Evolutionary conservation across 2,113 vertebrate genomes (phyloP).

Genomic region (Casuarius casuarius): DNA sequence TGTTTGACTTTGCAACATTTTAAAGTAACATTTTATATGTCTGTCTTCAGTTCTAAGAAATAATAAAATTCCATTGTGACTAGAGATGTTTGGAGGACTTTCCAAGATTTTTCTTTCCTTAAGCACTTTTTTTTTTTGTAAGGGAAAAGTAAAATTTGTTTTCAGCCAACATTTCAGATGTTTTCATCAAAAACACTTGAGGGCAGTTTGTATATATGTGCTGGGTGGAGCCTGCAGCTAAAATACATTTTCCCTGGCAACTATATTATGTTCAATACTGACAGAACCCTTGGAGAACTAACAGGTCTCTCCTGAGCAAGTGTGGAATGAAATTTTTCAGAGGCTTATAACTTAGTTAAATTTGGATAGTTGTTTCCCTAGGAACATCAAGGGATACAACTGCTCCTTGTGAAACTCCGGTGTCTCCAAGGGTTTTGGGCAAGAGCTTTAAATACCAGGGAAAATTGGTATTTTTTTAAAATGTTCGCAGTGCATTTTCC

Average conservation of each 20-base stretch:
- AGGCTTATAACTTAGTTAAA: slow-evolving; percentile 13
- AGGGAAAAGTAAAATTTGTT: neutral
- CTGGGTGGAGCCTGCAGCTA: neutral
- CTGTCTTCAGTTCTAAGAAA: neutral
- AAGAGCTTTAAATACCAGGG: slow-evolving; percentile 36
- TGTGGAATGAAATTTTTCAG: neutral
- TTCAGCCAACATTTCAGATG: neutral
- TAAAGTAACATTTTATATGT: neutral
- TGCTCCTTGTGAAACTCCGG: neutral
- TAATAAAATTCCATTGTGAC: neutral
- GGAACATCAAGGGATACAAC: slow-evolving; percentile 27
- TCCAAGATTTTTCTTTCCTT: neutral
- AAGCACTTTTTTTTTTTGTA: neutral
- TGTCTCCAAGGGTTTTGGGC: neutral
- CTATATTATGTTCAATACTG: neutral
- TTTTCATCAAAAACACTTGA: neutral
- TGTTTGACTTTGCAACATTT: neutral
- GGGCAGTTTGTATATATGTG: neutral
- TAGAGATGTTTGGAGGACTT: neutral
- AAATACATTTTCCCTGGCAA: neutral
- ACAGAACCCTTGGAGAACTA: neutral
- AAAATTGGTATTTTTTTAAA: neutral
- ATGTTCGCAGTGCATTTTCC: neutral
- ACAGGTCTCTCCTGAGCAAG: neutral
- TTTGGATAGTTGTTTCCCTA: slow-evolving; percentile 24